A percentile compares a stretch with the other conserved stretches of the same genome.
Conservation (phyloP, 1,140 invertebrate species). For the Mya arenaria region DNA sequence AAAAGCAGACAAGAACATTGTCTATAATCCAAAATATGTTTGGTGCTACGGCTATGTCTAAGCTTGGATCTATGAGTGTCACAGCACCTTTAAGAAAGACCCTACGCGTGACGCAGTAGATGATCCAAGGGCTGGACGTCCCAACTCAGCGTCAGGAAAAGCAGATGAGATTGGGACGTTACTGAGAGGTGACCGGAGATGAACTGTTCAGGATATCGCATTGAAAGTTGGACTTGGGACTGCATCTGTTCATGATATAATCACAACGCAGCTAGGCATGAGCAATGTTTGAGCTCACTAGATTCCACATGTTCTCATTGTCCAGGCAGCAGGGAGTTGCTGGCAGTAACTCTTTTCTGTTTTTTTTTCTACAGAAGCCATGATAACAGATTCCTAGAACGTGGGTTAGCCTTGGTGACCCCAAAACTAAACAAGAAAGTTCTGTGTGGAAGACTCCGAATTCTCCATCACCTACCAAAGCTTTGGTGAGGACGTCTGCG, state of each 20-base stretch:
- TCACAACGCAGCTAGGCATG: constrained; percentile 13
- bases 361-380: constrained; percentile 26
- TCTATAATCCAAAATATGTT: constrained; percentile 1
- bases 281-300: constrained; percentile 18
- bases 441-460: neutral
- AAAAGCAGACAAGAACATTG: neutral
- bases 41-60: neutral
- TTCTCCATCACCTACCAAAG: constrained; percentile 1
- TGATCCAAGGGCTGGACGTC: neutral
- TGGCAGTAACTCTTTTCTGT: neutral
- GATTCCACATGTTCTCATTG: neutral
- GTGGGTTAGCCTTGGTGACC: constrained; percentile 1
- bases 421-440: constrained; percentile 11
- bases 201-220: neutral
- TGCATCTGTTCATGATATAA: neutral
- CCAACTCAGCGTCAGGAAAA: neutral
- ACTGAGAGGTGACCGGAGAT: neutral
- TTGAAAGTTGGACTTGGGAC: constrained; percentile 5
- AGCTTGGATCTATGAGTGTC: neutral
- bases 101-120: no score
- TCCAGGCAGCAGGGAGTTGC: neutral
- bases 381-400: neutral
- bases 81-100: neutral
- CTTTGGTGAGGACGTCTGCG: neutral
- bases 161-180: constrained; percentile 7